Evolutionary conservation across 2,113 vertebrate species (phyloP).

Genomic region (human (Homo sapiens)): GRCh38 chr1:242648001-242648500

Average conservation of each 20-base stretch:
- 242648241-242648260: not conserved
- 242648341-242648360: not conserved
- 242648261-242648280: not conserved
- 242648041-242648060: not conserved
- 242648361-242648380: not conserved
- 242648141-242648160: not conserved
- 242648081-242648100: not conserved
- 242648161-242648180: not conserved
- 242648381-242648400: not conserved
- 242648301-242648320: not conserved
- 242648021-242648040: not conserved
- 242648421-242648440: not conserved
- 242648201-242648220: not conserved
- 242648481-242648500: not conserved
- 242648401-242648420: not conserved
- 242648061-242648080: not conserved
- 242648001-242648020: not conserved
- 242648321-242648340: not conserved
- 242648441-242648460: not conserved
- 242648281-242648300: not conserved
- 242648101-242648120: not conserved
- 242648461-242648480: not conserved
- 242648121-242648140: not conserved
- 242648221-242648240: not conserved
- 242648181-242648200: not conserved